Evolutionary conservation across 1,140 invertebrate genomes (phyloP).

Genomic region (Patella vulgata): DNA sequence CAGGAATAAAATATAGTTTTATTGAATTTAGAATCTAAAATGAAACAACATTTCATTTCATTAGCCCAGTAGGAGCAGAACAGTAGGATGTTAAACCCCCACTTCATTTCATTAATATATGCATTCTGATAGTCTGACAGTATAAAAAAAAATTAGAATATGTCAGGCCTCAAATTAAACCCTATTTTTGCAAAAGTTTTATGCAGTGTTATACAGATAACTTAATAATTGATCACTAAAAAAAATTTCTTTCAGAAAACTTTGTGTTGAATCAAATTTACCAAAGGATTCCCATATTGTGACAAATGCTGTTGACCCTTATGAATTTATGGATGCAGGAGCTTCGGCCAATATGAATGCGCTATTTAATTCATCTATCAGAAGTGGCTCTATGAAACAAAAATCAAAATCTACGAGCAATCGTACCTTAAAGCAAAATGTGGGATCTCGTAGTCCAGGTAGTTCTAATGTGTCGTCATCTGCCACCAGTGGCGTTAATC

Average conservation of each 20-base stretch:
- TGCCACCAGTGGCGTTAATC: constrained; percentile 15
- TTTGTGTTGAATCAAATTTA: constrained; percentile 61
- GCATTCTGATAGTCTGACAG: no score
- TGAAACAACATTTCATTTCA: no score
- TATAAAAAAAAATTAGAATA: no score
- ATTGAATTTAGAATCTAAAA: no score
- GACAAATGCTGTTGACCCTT: constrained; percentile 55
- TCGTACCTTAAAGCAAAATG: constrained; percentile 29
- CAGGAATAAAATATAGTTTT: no score
- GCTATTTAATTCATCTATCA: constrained; percentile 30
- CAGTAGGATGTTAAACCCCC: no score
- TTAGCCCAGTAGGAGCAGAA: no score
- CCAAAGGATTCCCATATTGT: constrained; percentile 51
- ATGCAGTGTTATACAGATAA: no score
- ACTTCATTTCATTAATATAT: no score
- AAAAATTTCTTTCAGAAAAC: constrained; percentile 55
- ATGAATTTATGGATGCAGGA: constrained; percentile 56
- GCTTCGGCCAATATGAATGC: constrained; percentile 27
- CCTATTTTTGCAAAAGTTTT: no score
- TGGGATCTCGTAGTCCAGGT: constrained; percentile 24
- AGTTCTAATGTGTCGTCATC: constrained; percentile 16
- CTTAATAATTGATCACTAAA: no score
- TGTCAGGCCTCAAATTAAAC: no score
- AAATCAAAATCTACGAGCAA: constrained; percentile 9
- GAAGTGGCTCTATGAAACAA: constrained; percentile 10